Evolutionary conservation across 2,113 vertebrate species (phyloP), one percentile per base, ranked within the genome.

Genomic region (Pan paniscus): DNA sequence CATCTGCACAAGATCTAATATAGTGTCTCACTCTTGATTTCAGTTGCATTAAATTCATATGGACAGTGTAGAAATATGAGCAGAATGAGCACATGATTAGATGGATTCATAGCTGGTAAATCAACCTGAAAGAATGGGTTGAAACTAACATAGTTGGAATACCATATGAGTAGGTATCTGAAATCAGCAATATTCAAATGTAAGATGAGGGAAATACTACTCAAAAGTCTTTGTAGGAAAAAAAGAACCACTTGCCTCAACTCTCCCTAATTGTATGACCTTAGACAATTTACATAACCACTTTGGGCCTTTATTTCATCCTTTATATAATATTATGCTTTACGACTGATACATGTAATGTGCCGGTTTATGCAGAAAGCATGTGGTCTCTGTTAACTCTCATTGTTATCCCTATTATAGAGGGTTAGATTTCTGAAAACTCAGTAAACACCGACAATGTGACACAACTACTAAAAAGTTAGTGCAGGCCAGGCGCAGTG

Each of bases 181-280:
- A 92, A 57, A 61, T 46, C 8, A 73, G 48, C 46, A 80, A 78
- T 3, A 7, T 38, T n/a, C 38, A 16, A 87, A 61, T 20, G 4
- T 8, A 61, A 38, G 43, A 70, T 32, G 17, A 91, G 13, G 11
- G 6, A 82, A 92, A 30, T 35, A 38, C 22, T 72, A 73, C 55
- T 38, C 17, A 89, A 3, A 12, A 46, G 25, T 13, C 13, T 70
- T 40, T 81, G 43, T 22, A 83, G 40, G 22, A 48, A 46, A 70
- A 43, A 84, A 13, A 25, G 30, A 35, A 32, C 12, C 23, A n/a
- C 23, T 25, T 70, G 43, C 55, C 61, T 25, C n/a, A 16, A 30
- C 16, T 3, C 13, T 40, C 38, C 64, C 25, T 72, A 11, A 35
- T 0, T 43, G 17, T 27, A 50, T 6, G 4, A 13, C 2, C 2